These are phyloP conservation scores for Trissolcus brochymenae DNA, from an alignment of 2,888 invertebrate genomes.

Conservation along the genomic window DNA sequence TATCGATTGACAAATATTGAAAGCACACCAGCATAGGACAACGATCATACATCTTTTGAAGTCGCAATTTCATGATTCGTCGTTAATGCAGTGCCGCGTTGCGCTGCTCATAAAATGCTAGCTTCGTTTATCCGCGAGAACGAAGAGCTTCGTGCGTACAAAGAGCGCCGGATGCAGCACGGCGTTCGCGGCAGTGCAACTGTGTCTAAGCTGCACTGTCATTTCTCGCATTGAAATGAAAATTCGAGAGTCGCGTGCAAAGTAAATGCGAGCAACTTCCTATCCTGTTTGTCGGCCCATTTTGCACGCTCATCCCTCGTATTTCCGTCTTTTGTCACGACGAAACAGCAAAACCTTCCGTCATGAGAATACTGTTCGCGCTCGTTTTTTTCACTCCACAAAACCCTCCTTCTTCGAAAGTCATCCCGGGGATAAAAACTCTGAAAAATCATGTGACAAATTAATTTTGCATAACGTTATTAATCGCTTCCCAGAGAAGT, in stretches of 20 bases:
- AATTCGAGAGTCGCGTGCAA: slow-evolving; percentile 57
- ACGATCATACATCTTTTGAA: slow-evolving; percentile 5
- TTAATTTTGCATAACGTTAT: background rate
- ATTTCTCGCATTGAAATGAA: slow-evolving; percentile 57
- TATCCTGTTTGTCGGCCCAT: slow-evolving; percentile 54
- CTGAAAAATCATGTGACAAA: slow-evolving; percentile 1
- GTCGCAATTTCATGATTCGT: slow-evolving; percentile 11
- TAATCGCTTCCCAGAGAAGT: background rate
- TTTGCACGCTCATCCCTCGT: slow-evolving; percentile 50
- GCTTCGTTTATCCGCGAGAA: slow-evolving; percentile 28
- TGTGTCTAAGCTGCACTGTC: slow-evolving; percentile 53
- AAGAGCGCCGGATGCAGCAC: slow-evolving; percentile 42
- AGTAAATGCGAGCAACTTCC: slow-evolving; percentile 54
- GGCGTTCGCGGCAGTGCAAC: slow-evolving; percentile 30
- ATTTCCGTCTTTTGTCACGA: slow-evolving; percentile 60
- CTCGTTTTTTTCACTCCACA: slow-evolving; percentile 4
- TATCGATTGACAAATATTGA: too few species aligned
- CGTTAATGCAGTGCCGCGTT: slow-evolving; percentile 29
- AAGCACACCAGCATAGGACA: background rate
- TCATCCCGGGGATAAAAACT: background rate
- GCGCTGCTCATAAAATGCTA: slow-evolving; percentile 32
- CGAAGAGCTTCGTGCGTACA: slow-evolving; percentile 38
- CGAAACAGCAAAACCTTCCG: slow-evolving; percentile 58
- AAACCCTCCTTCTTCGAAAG: slow-evolving; percentile 15
- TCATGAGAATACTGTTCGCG: slow-evolving; percentile 30